phyloP scores from a whole-genome alignment of 2,113 vertebrate genomes.

The Lichenostomus cassidix region DNA sequence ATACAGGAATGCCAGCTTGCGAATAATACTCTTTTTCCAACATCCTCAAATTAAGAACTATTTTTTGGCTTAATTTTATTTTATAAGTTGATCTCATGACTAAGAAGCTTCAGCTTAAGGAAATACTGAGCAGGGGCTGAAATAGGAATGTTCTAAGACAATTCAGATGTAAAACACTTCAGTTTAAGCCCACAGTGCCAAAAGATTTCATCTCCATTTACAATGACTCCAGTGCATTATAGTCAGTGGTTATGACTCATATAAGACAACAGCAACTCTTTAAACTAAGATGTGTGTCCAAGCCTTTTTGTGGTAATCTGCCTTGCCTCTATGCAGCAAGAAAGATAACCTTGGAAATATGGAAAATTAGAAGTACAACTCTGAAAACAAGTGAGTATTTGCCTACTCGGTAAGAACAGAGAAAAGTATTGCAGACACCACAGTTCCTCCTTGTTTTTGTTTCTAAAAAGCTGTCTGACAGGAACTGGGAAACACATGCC shows the following conservation, averaged over 20 bases:
- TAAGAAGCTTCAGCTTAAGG: not conserved
- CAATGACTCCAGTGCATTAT: not conserved
- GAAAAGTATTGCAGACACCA: not conserved
- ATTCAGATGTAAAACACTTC: not conserved
- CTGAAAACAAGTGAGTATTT: not conserved
- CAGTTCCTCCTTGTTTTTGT: not conserved
- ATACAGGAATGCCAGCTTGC: not conserved
- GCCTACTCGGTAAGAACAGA: not conserved
- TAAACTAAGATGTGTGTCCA: not conserved
- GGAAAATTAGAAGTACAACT: not conserved
- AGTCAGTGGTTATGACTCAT: not conserved
- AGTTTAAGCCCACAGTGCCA: not conserved
- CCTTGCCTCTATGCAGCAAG: not conserved
- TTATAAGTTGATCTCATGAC: not conserved
- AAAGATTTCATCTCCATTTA: not conserved
- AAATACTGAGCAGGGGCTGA: not conserved
- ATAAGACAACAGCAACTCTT: not conserved
- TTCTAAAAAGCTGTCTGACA: not conserved
- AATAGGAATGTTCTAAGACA: not conserved
- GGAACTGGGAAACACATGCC: not conserved
- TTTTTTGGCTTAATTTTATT: not conserved
- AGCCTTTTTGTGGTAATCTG: not conserved
- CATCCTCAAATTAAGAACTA: not conserved
- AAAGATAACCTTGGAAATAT: not conserved
- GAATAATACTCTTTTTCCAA: not conserved